Percentiles rank a stretch among this genome's conserved stretches.
Conservation (phyloP, 2,797 vertebrate genomes). For the Trachurus trachurus region DNA sequence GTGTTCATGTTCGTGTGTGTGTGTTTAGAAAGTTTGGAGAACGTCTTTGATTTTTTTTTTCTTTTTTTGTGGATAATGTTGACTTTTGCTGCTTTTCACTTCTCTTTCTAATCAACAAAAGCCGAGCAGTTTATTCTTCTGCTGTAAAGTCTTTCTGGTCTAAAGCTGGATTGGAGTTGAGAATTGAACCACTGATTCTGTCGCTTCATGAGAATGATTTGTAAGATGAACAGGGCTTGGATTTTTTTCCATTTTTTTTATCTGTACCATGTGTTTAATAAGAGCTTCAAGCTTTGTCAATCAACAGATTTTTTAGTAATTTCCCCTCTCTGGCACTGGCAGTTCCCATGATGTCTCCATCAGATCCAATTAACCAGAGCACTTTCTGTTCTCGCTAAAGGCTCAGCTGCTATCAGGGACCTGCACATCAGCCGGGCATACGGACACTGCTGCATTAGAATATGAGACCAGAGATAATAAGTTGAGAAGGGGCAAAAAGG, state of each 20-base stretch:
- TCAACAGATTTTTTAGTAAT: conserved; percentile 41
- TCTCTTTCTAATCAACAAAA: conserved; percentile 4
- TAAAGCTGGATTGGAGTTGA: conserved; percentile 37
- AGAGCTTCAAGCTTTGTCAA: conserved; percentile 39
- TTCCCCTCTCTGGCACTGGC: conserved; percentile 35
- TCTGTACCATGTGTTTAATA: conserved; percentile 48
- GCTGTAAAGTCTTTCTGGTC: not conserved
- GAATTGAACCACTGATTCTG: conserved; percentile 38
- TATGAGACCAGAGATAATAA: conserved; percentile 25
- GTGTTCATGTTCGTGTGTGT: not conserved
- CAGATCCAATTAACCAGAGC: conserved; percentile 68
- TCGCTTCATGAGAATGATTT: conserved; percentile 44
- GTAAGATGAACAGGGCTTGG: conserved; percentile 23
- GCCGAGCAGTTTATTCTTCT: not conserved
- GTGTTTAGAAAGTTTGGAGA: no score
- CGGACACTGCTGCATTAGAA: conserved; percentile 16
- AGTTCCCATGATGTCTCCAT: conserved; percentile 63
- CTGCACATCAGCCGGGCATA: conserved; percentile 11
- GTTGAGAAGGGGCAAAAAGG: no score
- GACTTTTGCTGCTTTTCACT: conserved; percentile 21
- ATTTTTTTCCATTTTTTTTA: conserved; percentile 27
- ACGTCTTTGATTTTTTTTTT: conserved; percentile 14
- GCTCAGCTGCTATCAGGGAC: conserved; percentile 50
- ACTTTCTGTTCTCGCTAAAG: conserved; percentile 35
- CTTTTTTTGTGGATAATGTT: conserved; percentile 1